These are phyloP conservation scores for Acanthosoma haemorrhoidale DNA, from an alignment of 2,888 invertebrate species.

Conservation along the genomic window DNA sequence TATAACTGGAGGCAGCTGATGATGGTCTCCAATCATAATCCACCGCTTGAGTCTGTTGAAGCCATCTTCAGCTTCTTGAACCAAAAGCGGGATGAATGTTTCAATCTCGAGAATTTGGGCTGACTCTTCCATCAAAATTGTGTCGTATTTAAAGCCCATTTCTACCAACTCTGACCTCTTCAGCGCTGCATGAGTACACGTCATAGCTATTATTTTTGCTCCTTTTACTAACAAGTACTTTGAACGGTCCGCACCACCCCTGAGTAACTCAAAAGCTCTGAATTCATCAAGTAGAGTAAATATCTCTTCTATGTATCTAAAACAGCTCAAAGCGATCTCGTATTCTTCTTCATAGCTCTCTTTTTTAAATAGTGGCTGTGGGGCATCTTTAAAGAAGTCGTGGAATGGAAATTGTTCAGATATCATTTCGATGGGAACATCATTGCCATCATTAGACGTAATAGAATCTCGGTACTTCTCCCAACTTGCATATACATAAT, in stretches of 20 bases:
- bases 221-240: slow-evolving; percentile 96
- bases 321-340: slow-evolving; percentile 64
- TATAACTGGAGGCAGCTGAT: slow-evolving; percentile 97
- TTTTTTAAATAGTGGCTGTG: slow-evolving; percentile 84
- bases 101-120: slow-evolving; percentile 99
- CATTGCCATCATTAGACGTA: slow-evolving; percentile 49
- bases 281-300: slow-evolving; percentile 98
- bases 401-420: slow-evolving; percentile 86
- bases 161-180: slow-evolving; percentile 94
- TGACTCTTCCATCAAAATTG: slow-evolving; percentile 98
- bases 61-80: slow-evolving; percentile 98
- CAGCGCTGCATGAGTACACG: slow-evolving; percentile 97
- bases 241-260: slow-evolving; percentile 92
- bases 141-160: slow-evolving; percentile 94
- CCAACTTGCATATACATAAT: slow-evolving; percentile 89
- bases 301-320: slow-evolving; percentile 83
- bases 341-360: slow-evolving; percentile 72
- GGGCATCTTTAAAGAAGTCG: slow-evolving; percentile 88
- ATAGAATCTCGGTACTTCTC: slow-evolving; percentile 71
- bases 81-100: slow-evolving; percentile 93
- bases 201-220: slow-evolving; percentile 99
- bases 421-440: slow-evolving; percentile 53
- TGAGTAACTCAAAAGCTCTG: slow-evolving; percentile 90
- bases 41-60: slow-evolving; percentile 93
- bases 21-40: slow-evolving; percentile 99